These are phyloP conservation scores for Tympanuchus pallidicinctus DNA, from an alignment of 2,113 vertebrate genomes.

Conservation along the genomic window DNA sequence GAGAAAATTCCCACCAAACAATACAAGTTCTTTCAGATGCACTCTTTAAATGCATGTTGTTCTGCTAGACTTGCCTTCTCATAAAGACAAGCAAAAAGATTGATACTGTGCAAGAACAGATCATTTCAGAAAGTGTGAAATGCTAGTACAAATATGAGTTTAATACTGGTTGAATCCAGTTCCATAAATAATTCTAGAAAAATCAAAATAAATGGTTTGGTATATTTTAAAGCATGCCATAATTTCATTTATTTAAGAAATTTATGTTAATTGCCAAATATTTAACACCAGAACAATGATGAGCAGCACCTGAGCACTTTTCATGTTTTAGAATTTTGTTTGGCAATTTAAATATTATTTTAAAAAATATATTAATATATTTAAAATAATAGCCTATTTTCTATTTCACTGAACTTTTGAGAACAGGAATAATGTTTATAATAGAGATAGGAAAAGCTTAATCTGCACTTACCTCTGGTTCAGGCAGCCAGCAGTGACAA, in stretches of 20 bases:
- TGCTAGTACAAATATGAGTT: neutral
- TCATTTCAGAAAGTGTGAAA: neutral
- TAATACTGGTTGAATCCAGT: neutral
- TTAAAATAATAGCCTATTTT: neutral
- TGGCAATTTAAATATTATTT: neutral
- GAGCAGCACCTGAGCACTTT: neutral
- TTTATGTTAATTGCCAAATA: constrained; percentile 12
- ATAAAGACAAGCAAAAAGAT: neutral
- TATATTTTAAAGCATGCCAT: neutral
- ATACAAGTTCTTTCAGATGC: neutral
- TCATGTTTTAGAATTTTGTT: constrained; percentile 22
- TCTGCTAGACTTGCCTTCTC: neutral
- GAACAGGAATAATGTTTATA: constrained; percentile 65
- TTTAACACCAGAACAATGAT: constrained; percentile 8
- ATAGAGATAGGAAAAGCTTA: constrained; percentile 74
- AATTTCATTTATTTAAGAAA: constrained; percentile 1
- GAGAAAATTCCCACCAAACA: neutral
- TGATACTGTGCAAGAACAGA: neutral
- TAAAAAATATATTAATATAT: neutral
- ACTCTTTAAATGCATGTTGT: neutral
- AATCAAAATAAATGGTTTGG: neutral
- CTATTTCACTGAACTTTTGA: constrained; percentile 26
- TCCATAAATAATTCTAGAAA: neutral
- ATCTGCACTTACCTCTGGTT: constrained; percentile 78
- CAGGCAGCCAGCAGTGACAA: constrained; percentile 76